Percentiles rank a stretch among this genome's conserved stretches.
These are phyloP conservation scores for Drosophila picticornis DNA, from an alignment of 2,888 invertebrate genomes.

Conservation along the genomic window DNA sequence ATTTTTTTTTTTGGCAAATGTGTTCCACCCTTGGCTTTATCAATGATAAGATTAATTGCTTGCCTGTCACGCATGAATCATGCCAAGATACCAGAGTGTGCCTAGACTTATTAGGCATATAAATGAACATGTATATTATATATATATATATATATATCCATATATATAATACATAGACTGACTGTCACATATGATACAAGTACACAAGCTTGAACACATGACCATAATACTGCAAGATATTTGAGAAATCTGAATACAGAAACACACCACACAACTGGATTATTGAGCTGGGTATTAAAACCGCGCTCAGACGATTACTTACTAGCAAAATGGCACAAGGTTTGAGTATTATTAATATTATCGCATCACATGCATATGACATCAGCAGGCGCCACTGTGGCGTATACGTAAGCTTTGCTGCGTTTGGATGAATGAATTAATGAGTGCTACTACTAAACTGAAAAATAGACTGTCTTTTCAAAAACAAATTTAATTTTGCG, in stretches of 20 bases:
- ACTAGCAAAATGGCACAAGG: constrained; percentile 69
- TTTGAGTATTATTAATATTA: constrained; percentile 66
- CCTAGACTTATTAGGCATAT: constrained; percentile 10
- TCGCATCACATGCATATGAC: constrained; percentile 80
- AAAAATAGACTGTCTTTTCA: neutral
- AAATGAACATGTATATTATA: neutral
- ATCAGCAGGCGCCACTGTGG: constrained; percentile 54
- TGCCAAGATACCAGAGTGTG: constrained; percentile 16
- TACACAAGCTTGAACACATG: constrained; percentile 13
- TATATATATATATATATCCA: neutral
- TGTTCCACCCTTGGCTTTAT: constrained; percentile 75
- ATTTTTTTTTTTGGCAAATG: constrained; percentile 33
- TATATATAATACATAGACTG: neutral
- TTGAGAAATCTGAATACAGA: constrained; percentile 22
- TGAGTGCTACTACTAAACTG: neutral
- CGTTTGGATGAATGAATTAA: constrained; percentile 23
- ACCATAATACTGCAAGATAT: constrained; percentile 4
- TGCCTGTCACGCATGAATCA: constrained; percentile 60
- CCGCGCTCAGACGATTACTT: constrained; percentile 36
- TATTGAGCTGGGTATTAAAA: constrained; percentile 44
- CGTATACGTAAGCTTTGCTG: constrained; percentile 56
- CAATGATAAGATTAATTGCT: constrained; percentile 77
- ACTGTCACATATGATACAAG: constrained; percentile 27
- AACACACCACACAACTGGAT: constrained; percentile 12
- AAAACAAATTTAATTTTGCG: neutral